Evolutionary conservation across 2,113 vertebrate genomes (phyloP).

Genomic region (Pyrgilauda ruficollis): DNA sequence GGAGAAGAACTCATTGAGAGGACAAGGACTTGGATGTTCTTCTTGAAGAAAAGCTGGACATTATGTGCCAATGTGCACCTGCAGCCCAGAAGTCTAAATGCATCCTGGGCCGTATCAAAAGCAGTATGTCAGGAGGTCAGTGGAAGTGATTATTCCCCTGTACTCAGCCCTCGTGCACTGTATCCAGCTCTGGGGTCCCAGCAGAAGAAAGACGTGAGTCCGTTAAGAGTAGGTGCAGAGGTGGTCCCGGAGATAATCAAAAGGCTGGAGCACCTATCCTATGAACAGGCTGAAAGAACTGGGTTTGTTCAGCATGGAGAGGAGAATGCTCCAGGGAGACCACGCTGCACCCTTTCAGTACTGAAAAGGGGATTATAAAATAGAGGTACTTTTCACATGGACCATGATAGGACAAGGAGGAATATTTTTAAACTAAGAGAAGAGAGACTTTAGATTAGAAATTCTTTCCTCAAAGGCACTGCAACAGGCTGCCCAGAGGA

Average conservation of each 20-base stretch:
- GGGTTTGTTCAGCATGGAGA: not conserved
- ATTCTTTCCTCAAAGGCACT: not conserved
- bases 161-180: not conserved
- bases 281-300: not conserved
- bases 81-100: not conserved
- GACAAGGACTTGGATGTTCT: not conserved
- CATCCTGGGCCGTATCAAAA: not conserved
- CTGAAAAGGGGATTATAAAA: not conserved
- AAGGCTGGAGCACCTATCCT: not conserved
- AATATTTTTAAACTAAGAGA: not conserved
- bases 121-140: not conserved
- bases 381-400: not conserved
- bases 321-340: not conserved
- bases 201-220: not conserved
- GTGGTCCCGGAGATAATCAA: fast-evolving
- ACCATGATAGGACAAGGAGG: not conserved
- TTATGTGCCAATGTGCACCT: not conserved
- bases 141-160: not conserved
- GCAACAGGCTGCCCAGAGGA: not conserved
- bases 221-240: not conserved
- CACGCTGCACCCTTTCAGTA: not conserved
- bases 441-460: not conserved
- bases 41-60: not conserved
- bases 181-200: not conserved
- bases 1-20: not conserved